Percentiles rank a stretch among this genome's conserved stretches.
Evolutionary conservation across 2,113 vertebrate species (phyloP).

Genomic region (Euleptes europaea): DNA sequence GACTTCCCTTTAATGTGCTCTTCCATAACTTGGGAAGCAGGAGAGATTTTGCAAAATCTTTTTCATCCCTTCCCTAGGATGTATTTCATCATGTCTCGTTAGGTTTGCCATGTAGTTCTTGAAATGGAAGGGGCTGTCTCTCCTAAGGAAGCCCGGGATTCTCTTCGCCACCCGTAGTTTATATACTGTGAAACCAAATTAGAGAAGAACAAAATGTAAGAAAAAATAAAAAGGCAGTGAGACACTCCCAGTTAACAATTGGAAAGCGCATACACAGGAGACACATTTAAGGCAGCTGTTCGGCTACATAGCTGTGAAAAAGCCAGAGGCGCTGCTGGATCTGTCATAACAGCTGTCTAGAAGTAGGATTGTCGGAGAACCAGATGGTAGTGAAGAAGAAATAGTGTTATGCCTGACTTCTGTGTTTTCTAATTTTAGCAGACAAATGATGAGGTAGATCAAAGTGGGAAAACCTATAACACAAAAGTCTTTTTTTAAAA

Average conservation of each 20-base stretch:
- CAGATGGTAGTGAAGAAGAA: not conserved
- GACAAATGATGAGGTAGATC: not conserved
- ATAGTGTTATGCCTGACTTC: not conserved
- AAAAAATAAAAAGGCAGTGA: not conserved
- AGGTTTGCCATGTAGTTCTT: not conserved
- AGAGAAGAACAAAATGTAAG: not conserved
- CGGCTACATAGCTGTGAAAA: not conserved
- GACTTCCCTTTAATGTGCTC: not conserved
- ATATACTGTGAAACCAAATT: not conserved
- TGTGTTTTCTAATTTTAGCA: not conserved
- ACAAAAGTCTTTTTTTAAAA: no score
- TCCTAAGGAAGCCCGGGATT: not conserved
- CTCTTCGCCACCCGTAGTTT: not conserved
- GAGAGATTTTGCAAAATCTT: not conserved
- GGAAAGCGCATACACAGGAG: not conserved
- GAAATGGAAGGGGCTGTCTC: not conserved
- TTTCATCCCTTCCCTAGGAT: not conserved
- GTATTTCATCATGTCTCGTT: not conserved
- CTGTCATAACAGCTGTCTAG: constrained; percentile 7
- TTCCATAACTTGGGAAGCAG: not conserved
- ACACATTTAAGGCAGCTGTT: not conserved
- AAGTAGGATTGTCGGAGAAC: constrained; percentile 8
- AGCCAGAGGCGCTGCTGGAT: not conserved
- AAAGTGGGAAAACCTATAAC: not conserved
- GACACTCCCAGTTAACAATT: not conserved